Evolutionary conservation across 2,113 vertebrate genomes (phyloP).

Genomic region (Scalopus aquaticus): DNA sequence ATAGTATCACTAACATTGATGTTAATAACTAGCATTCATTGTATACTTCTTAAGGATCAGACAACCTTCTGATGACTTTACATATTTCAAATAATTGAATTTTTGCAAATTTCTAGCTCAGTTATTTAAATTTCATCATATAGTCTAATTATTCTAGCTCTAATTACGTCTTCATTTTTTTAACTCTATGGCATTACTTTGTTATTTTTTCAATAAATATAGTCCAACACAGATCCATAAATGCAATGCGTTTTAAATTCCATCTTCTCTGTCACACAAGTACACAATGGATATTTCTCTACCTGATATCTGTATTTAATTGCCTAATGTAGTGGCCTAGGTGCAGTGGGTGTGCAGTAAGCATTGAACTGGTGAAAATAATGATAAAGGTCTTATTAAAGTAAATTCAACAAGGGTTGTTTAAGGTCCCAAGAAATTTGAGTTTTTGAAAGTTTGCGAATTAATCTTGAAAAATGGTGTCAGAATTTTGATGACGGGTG

Average conservation of each 20-base stretch:
- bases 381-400: neutral
- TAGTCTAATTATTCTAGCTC: neutral
- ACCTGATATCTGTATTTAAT: neutral
- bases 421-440: neutral
- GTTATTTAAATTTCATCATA: neutral
- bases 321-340: neutral
- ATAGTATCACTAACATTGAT: neutral
- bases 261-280: neutral
- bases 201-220: neutral
- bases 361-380: neutral
- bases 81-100: neutral
- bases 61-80: neutral
- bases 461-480: no score
- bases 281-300: neutral
- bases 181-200: neutral
- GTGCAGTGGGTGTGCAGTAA: neutral
- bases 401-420: neutral
- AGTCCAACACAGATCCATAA: neutral
- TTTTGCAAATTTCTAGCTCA: neutral
- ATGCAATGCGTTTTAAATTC: neutral
- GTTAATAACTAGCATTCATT: neutral
- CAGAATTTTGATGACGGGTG: no score
- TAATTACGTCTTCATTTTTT: neutral
- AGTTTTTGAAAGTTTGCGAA: neutral
- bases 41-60: neutral